phyloP scores from a whole-genome alignment of 2,113 vertebrate species.

The Oxyruncus cristatus region DNA sequence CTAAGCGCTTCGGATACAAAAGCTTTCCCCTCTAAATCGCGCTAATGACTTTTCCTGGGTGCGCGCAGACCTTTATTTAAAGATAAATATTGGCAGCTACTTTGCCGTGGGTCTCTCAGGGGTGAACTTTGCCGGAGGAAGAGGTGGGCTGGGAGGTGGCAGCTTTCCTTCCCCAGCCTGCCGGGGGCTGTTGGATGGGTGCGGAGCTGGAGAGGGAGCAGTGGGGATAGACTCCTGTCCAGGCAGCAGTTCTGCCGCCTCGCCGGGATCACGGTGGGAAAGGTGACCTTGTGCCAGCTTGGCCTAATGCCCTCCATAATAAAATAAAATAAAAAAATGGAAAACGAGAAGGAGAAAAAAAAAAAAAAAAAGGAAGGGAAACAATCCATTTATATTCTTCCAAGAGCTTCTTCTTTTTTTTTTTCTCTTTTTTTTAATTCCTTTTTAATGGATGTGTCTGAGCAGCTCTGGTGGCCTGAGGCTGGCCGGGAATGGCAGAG shows the following conservation, averaged over 20 bases:
- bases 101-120: neutral
- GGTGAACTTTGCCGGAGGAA: neutral
- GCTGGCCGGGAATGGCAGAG: neutral
- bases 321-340: neutral
- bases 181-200: neutral
- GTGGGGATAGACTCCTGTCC: slow-evolving; percentile 16
- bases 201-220: neutral
- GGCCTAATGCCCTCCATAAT: neutral
- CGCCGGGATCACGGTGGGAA: slow-evolving; percentile 22
- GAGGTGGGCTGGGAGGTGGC: neutral
- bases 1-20: neutral
- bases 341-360: neutral
- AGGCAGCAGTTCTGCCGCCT: slow-evolving; percentile 24
- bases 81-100: neutral
- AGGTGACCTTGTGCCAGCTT: slow-evolving; percentile 73
- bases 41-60: slow-evolving; percentile 11
- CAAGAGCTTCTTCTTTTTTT: neutral
- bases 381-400: neutral
- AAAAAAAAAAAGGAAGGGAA: neutral
- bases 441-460: neutral
- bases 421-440: neutral
- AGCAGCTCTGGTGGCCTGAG: slow-evolving; percentile 6
- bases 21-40: neutral
- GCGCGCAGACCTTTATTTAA: neutral
- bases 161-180: neutral